Evolutionary conservation across 2,888 invertebrate species (phyloP).

Genomic region (Nomada fabriciana): DNA sequence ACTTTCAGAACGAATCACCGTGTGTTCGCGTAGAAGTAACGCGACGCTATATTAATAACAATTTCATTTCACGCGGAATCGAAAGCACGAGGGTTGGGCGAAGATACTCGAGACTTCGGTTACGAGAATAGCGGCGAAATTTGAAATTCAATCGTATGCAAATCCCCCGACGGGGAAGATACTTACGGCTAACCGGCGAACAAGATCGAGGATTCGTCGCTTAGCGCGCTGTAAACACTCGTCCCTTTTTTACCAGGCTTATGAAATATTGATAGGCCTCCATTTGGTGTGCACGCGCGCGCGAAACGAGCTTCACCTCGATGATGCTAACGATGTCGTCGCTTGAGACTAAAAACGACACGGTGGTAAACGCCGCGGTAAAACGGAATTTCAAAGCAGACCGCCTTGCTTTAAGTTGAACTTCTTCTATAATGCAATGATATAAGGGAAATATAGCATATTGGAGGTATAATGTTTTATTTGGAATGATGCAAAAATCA

Average conservation of each 20-base stretch:
- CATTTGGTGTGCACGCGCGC: constrained; percentile 42
- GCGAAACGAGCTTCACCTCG: constrained; percentile 37
- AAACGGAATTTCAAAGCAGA: constrained; percentile 24
- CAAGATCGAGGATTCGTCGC: constrained; percentile 78
- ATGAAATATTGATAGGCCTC: constrained; percentile 82
- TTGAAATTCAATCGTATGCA: constrained; percentile 84
- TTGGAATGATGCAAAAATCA: no score
- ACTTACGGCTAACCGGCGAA: constrained; percentile 76
- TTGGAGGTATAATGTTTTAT: no score
- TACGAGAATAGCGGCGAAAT: constrained; percentile 64
- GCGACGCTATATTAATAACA: constrained; percentile 64
- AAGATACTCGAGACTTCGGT: constrained; percentile 57
- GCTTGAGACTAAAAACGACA: constrained; percentile 42
- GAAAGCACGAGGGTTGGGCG: constrained; percentile 46
- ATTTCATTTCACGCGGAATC: constrained; percentile 66
- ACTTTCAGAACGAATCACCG: no score
- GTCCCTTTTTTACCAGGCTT: constrained; percentile 78
- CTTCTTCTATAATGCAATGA: no score
- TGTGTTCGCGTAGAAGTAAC: not conserved
- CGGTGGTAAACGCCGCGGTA: not conserved
- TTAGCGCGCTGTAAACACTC: constrained; percentile 80
- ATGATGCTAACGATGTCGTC: constrained; percentile 60
- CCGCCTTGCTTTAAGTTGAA: not conserved
- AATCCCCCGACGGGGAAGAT: constrained; percentile 74
- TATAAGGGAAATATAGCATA: no score